Base-by-base conservation (phyloP, 2,888 invertebrate genomes). In the Rhorus exstirpatorius region DNA sequence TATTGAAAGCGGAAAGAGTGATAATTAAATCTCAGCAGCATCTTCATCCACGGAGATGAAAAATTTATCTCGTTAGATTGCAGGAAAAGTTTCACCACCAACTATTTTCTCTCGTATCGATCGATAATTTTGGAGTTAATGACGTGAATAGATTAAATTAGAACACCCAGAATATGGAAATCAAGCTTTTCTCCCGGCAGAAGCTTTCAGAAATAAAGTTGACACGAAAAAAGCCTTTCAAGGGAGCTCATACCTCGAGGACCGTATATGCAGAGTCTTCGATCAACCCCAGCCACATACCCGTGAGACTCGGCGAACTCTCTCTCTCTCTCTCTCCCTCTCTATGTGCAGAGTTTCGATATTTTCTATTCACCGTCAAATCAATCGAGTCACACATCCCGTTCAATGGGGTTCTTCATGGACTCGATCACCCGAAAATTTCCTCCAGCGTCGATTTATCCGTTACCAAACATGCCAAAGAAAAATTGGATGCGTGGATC, bases 281-380 rank as follows among this genome's bases (percentile, higher is more conserved):
- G 14, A 38, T 67, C 49, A 49, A 65, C 31, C 12, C 2, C 61
- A 17, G 17, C 41, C 51, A 53, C 53, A 77, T 49, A 21, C 58
- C 41, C 6, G 41, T n/a, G 12, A 8, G 19, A 31, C 44, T 35
- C 21, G 21, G 2, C 14, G 1, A 63, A 14, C 14, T 61, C 41
- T n/a, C n/a, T n/a, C n/a, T n/a, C n/a, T n/a, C n/a, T n/a, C n/a
- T n/a, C n/a, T n/a, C n/a, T n/a, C n/a, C n/a, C n/a, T n/a, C n/a
- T 26, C 10, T 26, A 38, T 26, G 63, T 41, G 6, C 41, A 12
- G 31, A 76, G 26, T 53, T 63, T 46, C 78, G 58, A 79, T 55
- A 71, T 38, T 24, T 53, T 14, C 46, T 3, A 65, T 79, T 71
- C 55, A 76, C 12, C 35, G 49, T 76, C 67, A n/a, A 58, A 35